A percentile compares a stretch with the other conserved stretches of the same genome.
Conservation (phyloP, 2,888 invertebrate genomes). For the Drosophila borborema region DNA sequence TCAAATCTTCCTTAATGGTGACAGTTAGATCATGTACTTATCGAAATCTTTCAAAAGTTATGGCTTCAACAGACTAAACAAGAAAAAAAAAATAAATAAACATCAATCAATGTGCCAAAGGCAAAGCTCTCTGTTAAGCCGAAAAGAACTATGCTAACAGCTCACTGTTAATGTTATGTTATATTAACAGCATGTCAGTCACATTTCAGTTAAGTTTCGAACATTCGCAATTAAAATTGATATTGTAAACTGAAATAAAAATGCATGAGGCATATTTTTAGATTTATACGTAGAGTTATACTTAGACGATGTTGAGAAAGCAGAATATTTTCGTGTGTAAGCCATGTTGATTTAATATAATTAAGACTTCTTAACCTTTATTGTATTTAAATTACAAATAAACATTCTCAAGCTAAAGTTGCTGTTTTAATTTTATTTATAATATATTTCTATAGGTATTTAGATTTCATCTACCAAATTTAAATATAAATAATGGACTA, state of each 20-base stretch:
- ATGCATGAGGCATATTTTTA: constrained; percentile 41
- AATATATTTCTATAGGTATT: no score
- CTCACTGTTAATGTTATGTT: constrained; percentile 13
- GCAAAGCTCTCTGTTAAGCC: constrained; percentile 25
- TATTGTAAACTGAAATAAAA: constrained; percentile 29
- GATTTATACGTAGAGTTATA: constrained; percentile 35
- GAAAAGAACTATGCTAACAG: constrained; percentile 2
- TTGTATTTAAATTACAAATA: constrained; percentile 48
- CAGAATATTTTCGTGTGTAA: constrained; percentile 7
- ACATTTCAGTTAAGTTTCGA: constrained; percentile 19
- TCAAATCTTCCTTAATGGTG: constrained; percentile 11
- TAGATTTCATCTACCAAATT: no score
- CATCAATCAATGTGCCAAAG: constrained; percentile 48
- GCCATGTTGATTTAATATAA: constrained; percentile 41
- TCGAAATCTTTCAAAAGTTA: constrained; percentile 10
- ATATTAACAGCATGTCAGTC: constrained; percentile 47
- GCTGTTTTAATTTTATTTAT: no score
- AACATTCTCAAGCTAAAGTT: constrained; percentile 44
- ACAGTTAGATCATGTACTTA: constrained; percentile 18
- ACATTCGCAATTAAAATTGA: constrained; percentile 20
- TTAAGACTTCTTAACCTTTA: constrained; percentile 36
- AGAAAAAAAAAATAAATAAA: constrained; percentile 1
- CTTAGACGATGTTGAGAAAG: constrained; percentile 8
- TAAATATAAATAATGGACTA: no score
- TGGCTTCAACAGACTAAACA: constrained; percentile 12